These are phyloP conservation scores for Subanguina moxae DNA, from an alignment of 1,140 invertebrate species.

Conservation along the genomic window DNA sequence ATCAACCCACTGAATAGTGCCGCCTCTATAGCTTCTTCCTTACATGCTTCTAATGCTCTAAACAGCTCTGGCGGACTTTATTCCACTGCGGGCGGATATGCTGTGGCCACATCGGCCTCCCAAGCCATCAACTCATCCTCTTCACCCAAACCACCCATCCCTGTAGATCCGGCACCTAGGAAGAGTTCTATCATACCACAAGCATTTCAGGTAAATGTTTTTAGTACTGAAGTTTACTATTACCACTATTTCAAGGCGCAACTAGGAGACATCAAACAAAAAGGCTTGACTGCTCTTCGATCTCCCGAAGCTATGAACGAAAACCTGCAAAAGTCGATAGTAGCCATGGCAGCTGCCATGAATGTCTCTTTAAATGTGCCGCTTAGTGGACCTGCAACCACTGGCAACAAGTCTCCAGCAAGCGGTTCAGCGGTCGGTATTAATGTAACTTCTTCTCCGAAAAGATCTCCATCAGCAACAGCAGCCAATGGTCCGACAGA, in stretches of 20 bases:
- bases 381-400: neutral
- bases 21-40: neutral
- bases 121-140: conserved; percentile 2
- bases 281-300: conserved; percentile 27
- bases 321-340: conserved; percentile 19
- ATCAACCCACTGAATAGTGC: conserved; percentile 9
- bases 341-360: conserved; percentile 24
- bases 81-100: neutral
- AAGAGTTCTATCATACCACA: conserved; percentile 7
- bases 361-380: conserved; percentile 8
- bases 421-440: neutral
- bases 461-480: conserved; percentile 10
- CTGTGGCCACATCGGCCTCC: neutral
- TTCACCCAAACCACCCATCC: conserved; percentile 25
- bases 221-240: neutral
- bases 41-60: neutral
- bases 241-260: conserved; percentile 19
- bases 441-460: conserved; percentile 10
- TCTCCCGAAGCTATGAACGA: conserved; percentile 27
- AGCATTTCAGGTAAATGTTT: neutral
- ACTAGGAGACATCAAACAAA: conserved; percentile 29
- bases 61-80: neutral
- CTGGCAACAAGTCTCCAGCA: neutral
- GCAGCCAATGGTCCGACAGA: conserved; percentile 11
- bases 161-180: conserved; percentile 32